Evolutionary conservation across 1,140 invertebrate genomes (phyloP).

Genomic region (Aphelinus atriplicis): DNA sequence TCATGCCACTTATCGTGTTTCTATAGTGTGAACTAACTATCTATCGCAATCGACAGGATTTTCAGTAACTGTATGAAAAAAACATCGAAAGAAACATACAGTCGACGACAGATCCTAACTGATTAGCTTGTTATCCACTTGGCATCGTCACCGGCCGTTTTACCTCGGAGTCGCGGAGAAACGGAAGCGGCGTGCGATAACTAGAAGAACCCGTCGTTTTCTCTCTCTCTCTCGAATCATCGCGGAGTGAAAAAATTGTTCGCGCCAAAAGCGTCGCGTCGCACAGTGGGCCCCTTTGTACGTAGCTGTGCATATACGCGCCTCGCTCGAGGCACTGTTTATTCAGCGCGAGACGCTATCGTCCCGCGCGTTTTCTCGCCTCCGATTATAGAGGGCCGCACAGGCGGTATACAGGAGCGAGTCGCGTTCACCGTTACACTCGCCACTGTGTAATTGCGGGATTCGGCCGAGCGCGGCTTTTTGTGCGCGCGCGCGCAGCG

Average conservation of each 20-base stretch:
- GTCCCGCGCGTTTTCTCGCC: background rate
- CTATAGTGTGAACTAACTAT: too few relatives aligned
- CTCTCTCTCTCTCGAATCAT: too few relatives aligned
- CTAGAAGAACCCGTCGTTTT: background rate
- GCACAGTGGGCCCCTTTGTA: background rate
- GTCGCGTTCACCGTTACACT: too few relatives aligned
- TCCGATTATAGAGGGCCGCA: background rate
- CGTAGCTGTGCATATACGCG: background rate
- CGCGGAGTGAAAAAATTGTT: too few relatives aligned
- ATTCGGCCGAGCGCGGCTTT: too few relatives aligned
- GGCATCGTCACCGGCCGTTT: background rate
- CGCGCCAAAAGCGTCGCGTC: background rate
- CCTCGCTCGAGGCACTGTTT: background rate
- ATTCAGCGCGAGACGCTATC: background rate
- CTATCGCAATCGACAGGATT: too few relatives aligned
- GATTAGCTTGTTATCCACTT: constrained; percentile 14
- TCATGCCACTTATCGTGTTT: too few relatives aligned
- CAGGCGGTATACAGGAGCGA: background rate
- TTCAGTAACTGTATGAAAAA: too few relatives aligned
- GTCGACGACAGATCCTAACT: background rate
- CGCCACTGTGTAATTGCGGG: too few relatives aligned
- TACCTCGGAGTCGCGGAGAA: background rate
- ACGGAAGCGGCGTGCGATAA: background rate
- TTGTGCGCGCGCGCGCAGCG: too few relatives aligned
- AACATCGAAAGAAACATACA: too few relatives aligned